These are phyloP conservation scores for Orientallactaga bullata DNA, from an alignment of 2,113 vertebrate genomes.

Conservation along the genomic window DNA sequence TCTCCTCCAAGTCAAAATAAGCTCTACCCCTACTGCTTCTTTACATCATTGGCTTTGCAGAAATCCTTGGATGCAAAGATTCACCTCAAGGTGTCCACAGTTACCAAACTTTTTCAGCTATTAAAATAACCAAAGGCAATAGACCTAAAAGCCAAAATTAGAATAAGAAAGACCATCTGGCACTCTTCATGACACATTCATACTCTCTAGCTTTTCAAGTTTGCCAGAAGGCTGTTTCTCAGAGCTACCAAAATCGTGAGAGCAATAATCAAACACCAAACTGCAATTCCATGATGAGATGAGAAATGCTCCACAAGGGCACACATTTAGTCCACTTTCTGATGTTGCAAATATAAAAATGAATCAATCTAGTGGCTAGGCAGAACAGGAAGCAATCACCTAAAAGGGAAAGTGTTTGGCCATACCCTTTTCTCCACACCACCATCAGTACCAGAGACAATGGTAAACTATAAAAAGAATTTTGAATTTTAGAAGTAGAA, in stretches of 20 bases:
- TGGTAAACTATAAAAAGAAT: conserved; percentile 2
- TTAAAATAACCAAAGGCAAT: conserved; percentile 33
- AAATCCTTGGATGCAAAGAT: background rate
- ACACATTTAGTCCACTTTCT: background rate
- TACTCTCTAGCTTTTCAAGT: background rate
- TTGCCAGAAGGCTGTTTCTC: conserved; percentile 26
- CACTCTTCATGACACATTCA: background rate
- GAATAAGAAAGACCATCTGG: background rate
- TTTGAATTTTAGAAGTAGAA: background rate
- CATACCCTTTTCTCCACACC: background rate
- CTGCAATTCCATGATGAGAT: conserved; percentile 48
- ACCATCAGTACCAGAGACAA: background rate
- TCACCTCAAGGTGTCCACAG: background rate
- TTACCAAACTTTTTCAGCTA: background rate
- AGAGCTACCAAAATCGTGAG: background rate
- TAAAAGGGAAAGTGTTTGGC: background rate
- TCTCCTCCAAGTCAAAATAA: background rate
- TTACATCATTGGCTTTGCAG: background rate
- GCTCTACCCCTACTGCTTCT: background rate
- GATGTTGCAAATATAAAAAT: conserved; percentile 41
- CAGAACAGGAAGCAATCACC: conserved; percentile 28
- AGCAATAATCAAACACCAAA: background rate
- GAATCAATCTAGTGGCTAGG: background rate
- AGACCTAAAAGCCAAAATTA: conserved; percentile 45
- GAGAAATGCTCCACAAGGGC: background rate